Evolutionary conservation across 2,113 vertebrate genomes (phyloP), one percentile per base, ranked within the genome.

Genomic region (Daphoenositta chrysoptera): DNA sequence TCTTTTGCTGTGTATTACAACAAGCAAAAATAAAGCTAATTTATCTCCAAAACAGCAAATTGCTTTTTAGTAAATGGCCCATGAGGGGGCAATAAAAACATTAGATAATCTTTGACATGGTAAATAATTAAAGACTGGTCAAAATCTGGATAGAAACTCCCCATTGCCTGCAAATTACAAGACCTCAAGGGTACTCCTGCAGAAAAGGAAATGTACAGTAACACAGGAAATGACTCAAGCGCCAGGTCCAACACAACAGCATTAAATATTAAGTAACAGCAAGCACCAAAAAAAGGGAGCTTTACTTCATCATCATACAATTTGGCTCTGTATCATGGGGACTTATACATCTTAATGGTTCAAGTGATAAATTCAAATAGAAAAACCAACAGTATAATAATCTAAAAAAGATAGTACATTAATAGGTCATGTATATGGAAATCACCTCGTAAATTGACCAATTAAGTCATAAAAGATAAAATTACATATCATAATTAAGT

Each of bases 71-170:
- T 44, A 97, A 97, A 97, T 90, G 76, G 91, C 70, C 51, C 97
- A 96, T 82, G 66, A 89, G 96, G 84, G 98, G 95, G 35, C 83
- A 96, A 98, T 97, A 96, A 98, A 98, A 97, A 95, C 79, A 94
- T 94, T 89, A 97, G 87, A 96, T 61, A 92, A 97, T 96, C 82
- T 96, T 94, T 97, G 96, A 96, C 78, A 73, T 95, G 35, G 66
- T 97, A 97, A 98, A 97, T 97, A 98, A 97, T 97, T 97, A 96
- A 97, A 94, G 89, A 91, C 88, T 92, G 95, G 95, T 97, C 94
- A 96, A 96, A 92, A 94, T 56, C 72, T 94, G 96, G 86, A 95
- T 88, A 92, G 90, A 96, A 98, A 94, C 19, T 96, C 95, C 89
- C 75, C 56, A 48, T 42, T 89, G 35, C 87, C 76, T 95, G 71